Percentiles rank a stretch among this genome's conserved stretches.
Evolutionary conservation across 2,888 invertebrate genomes (phyloP).

Genomic region (Chorisops tibialis): DNA sequence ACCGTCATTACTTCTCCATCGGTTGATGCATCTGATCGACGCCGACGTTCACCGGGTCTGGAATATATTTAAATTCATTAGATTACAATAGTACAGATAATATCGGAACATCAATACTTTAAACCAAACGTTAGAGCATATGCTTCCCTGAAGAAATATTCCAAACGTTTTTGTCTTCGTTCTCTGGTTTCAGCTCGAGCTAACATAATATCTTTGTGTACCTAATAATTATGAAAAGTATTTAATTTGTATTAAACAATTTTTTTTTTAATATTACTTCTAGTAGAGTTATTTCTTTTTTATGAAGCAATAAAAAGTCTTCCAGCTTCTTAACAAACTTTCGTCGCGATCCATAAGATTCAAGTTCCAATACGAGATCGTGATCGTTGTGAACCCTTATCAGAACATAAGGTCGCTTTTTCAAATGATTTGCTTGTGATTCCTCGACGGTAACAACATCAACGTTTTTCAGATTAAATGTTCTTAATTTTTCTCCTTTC

Average conservation of each 20-base stretch:
- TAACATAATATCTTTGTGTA: constrained; percentile 76
- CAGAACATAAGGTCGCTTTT: constrained; percentile 77
- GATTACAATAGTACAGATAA: neutral
- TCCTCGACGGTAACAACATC: constrained; percentile 83
- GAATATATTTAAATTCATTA: constrained; percentile 9
- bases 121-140: constrained; percentile 90
- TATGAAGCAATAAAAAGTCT: constrained; percentile 76
- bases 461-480: constrained; percentile 71
- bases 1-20: constrained; percentile 87
- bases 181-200: constrained; percentile 92
- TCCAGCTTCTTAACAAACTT: constrained; percentile 87
- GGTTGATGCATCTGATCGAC: constrained; percentile 67
- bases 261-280: constrained; percentile 48
- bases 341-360: constrained; percentile 71
- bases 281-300: constrained; percentile 72
- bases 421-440: constrained; percentile 70
- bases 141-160: constrained; percentile 94
- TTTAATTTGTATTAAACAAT: neutral
- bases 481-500: constrained; percentile 86
- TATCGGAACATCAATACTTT: constrained; percentile 37
- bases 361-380: constrained; percentile 88
- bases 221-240: constrained; percentile 39
- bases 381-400: constrained; percentile 83
- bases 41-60: constrained; percentile 77
- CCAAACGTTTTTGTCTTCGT: constrained; percentile 84